Conservation (phyloP, 2,888 invertebrate genomes). For the Labia minor region DNA sequence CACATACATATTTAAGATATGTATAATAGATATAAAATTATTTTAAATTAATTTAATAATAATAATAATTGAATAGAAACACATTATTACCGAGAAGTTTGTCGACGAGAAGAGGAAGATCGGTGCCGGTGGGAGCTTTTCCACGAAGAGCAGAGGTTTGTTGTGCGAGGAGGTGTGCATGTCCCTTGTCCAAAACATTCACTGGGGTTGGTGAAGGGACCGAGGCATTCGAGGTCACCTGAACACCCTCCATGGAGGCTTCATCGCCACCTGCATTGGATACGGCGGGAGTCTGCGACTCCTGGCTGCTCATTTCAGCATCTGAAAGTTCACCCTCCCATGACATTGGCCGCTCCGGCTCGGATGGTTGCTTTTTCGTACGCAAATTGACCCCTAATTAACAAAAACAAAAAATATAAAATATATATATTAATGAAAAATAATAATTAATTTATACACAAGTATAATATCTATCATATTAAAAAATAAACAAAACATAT, state of each 20-base stretch:
- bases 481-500: no score
- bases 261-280: conserved; percentile 19
- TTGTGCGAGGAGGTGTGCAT: conserved; percentile 42
- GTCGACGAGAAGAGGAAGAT: conserved; percentile 45
- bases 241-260: conserved; percentile 37
- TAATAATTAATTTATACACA: no score
- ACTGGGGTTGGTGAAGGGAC: conserved; percentile 18
- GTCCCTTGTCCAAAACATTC: conserved; percentile 33
- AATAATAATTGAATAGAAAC: no score
- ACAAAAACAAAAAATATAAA: conserved; percentile 19
- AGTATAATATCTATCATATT: no score
- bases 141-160: conserved; percentile 38
- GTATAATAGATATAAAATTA: no score
- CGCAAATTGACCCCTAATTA: conserved; percentile 54
- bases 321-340: conserved; percentile 91
- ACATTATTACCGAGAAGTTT: conserved; percentile 45
- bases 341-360: conserved; percentile 71
- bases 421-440: no score
- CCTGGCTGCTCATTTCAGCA: conserved; percentile 47
- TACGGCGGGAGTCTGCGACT: background rate
- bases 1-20: no score
- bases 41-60: no score
- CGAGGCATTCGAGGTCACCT: conserved; percentile 30
- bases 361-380: conserved; percentile 50
- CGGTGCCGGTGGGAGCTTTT: conserved; percentile 33